Evolutionary conservation across 2,797 vertebrate genomes (phyloP), one percentile per base, ranked within the genome.

Genomic region (Chaetophractus vellerosus): DNA sequence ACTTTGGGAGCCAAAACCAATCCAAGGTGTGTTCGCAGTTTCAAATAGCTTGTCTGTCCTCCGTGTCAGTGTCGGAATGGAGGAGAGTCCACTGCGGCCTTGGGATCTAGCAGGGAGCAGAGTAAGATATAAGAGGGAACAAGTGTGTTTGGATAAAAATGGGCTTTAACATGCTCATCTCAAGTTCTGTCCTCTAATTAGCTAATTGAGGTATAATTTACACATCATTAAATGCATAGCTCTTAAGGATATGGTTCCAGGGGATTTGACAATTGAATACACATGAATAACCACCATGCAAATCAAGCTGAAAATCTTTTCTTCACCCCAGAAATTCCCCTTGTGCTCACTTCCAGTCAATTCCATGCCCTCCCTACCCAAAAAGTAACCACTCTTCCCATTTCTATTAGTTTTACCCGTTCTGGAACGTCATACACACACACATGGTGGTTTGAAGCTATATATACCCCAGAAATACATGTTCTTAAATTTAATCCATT

Each of bases 41-140:
- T 69, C 81, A 28, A 41, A 38, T 33, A 75, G 26, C 15, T 7
- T 19, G 6, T 16, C 15, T 16, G 24, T 64, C 4, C 8, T 28
- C 7, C 12, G 0, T 16, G 16, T 64, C 6, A 7, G 66, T 52
- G 31, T 59, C 6, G 5, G 28, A 8, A 6, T 28, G n/a, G 7
- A 71, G n/a, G 21, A 21, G 38, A 71, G 19, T 4, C 28, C 18
- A 2, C 0, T 1, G 2, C 50, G 26, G 24, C n/a, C 3, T 2
- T 3, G 28, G 64, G 15, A 57, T 33, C 36, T n/a, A 26, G 31
- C 79, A 3, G 28, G 23, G 33, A 8, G 41, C 9, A 69, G 38
- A 50, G 16, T 5, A 18, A 64, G 57, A 63, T 18, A 11, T 33
- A 76, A 41, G 7, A 33, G 48, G 8, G 9, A 90, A 31, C 7